These are phyloP conservation scores for Rhadina sibilatrix DNA, from an alignment of 2,113 vertebrate genomes.

Conservation along the genomic window DNA sequence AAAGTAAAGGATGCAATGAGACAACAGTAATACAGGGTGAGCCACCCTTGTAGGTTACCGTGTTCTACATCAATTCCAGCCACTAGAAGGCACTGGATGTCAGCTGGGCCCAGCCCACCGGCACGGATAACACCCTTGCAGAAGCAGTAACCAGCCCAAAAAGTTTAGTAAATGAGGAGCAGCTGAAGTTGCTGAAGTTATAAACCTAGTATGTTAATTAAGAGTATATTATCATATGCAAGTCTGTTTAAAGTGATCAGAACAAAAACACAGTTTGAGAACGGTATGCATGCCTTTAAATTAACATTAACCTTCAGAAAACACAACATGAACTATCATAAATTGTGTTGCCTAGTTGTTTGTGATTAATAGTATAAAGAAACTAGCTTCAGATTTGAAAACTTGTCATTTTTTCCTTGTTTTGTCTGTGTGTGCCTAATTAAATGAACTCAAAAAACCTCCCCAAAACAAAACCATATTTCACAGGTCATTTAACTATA, in stretches of 20 bases:
- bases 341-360: background rate
- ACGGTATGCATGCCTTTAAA: background rate
- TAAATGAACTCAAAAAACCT: background rate
- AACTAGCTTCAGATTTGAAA: background rate
- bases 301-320: background rate
- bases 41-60: background rate
- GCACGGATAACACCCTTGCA: accelerated
- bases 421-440: background rate
- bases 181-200: background rate
- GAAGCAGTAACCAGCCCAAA: background rate
- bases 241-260: background rate
- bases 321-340: background rate
- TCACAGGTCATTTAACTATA: background rate
- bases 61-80: background rate
- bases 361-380: background rate
- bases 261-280: background rate
- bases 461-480: background rate
- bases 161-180: background rate
- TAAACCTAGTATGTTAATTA: background rate
- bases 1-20: background rate
- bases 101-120: background rate
- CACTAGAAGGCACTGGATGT: background rate
- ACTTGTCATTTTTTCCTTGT: background rate
- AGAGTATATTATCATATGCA: background rate
- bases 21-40: background rate